A percentile compares a stretch with the other conserved stretches of the same genome.
phyloP scores from a whole-genome alignment of 2,888 invertebrate species.

The Eilema caniola region DNA sequence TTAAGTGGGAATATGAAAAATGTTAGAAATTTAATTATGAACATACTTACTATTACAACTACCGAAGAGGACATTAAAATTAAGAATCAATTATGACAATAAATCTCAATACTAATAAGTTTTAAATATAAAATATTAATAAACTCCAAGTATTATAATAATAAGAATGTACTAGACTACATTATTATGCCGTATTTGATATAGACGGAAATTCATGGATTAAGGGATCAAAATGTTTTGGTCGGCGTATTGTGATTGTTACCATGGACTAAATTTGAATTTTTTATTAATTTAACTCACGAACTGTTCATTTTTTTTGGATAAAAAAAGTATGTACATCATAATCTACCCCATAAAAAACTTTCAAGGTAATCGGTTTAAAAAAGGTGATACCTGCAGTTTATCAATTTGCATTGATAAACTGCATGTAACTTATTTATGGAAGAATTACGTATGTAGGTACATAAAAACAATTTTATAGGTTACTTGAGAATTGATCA shows the following conservation, averaged over 20 bases:
- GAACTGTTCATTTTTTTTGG: background rate
- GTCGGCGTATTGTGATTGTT: background rate
- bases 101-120: background rate
- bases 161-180: background rate
- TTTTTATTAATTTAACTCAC: background rate
- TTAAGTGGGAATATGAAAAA: background rate
- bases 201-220: background rate
- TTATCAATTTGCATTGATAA: background rate
- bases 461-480: background rate
- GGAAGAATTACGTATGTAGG: background rate
- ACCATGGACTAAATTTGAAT: background rate
- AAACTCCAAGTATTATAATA: background rate
- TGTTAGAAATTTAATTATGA: background rate
- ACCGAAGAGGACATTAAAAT: background rate
- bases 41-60: background rate
- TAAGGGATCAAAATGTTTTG: conserved; percentile 14
- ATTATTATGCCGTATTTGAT: background rate
- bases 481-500: background rate
- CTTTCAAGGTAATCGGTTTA: background rate
- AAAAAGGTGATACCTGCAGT: background rate
- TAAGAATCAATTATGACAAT: background rate
- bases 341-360: background rate
- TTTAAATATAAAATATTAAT: background rate
- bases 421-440: too few species aligned
- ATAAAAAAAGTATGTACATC: background rate